Evolutionary conservation across 1,140 invertebrate species (phyloP).

Genomic region (Andricus grossulariae): DNA sequence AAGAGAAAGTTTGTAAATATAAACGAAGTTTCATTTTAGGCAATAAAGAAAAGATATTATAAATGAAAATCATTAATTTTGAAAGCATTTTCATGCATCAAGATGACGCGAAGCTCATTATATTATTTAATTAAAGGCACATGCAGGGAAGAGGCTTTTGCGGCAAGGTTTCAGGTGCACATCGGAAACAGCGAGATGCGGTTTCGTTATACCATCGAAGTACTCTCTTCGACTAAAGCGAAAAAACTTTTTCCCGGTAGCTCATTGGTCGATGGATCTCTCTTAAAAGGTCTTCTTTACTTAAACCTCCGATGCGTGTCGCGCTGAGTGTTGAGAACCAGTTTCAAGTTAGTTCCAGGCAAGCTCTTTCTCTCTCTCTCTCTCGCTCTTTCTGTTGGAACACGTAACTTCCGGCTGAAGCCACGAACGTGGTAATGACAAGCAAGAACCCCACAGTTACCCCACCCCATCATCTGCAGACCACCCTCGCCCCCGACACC

Average conservation of each 20-base stretch:
- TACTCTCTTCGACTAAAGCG: conserved; percentile 26
- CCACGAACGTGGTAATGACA: conserved; percentile 47
- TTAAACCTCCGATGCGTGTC: conserved; percentile 21
- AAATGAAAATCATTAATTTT: neutral
- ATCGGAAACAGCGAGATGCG: neutral
- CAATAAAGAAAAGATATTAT: neutral
- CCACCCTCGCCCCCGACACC: conserved; percentile 35
- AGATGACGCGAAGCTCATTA: neutral
- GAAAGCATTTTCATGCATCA: neutral
- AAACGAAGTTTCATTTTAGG: no score
- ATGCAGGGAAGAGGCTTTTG: conserved; percentile 9
- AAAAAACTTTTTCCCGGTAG: conserved; percentile 45
- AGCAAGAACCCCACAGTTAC: conserved; percentile 42
- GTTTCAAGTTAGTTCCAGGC: conserved; percentile 36
- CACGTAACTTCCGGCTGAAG: conserved; percentile 34
- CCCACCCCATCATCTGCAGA: conserved; percentile 37
- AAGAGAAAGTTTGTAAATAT: no score
- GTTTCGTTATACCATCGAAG: conserved; percentile 6
- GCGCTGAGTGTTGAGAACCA: conserved; percentile 14
- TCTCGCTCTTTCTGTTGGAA: conserved; percentile 34
- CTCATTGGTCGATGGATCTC: conserved; percentile 46
- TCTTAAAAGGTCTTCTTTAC: conserved; percentile 43
- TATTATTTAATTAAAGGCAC: conserved; percentile 25
- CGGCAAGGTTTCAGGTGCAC: neutral
- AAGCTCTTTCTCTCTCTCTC: conserved; percentile 13